Percentiles rank a stretch among this genome's conserved stretches.
phyloP scores from a whole-genome alignment of 2,888 invertebrate genomes.

The Encarsia formosa region DNA sequence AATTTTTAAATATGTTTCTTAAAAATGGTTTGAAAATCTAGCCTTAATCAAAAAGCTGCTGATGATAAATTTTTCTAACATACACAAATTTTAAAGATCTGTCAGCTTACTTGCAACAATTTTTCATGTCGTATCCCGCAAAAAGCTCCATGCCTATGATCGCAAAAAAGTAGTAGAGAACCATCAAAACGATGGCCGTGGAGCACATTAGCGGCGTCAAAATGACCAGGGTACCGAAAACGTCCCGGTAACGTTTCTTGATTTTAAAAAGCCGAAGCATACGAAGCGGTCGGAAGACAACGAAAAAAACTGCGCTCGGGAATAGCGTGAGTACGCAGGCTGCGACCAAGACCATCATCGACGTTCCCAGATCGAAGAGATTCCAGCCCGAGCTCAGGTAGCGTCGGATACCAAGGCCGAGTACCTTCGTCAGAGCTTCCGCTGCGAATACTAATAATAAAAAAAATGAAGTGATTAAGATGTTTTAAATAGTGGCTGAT shows the following conservation, averaged over 20 bases:
- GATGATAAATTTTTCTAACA: neutral
- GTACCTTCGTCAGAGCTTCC: slow-evolving; percentile 70
- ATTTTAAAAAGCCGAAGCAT: slow-evolving; percentile 70
- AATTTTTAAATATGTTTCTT: neutral
- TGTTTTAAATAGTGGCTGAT: no score
- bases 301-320: slow-evolving; percentile 67
- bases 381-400: slow-evolving; percentile 85
- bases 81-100: no score
- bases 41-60: slow-evolving; percentile 13
- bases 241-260: slow-evolving; percentile 77
- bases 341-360: slow-evolving; percentile 65
- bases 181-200: slow-evolving; percentile 76
- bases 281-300: slow-evolving; percentile 67
- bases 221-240: slow-evolving; percentile 77
- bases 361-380: slow-evolving; percentile 70
- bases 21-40: slow-evolving; percentile 4
- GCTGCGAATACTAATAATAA: slow-evolving; percentile 66
- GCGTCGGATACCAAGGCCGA: slow-evolving; percentile 66
- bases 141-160: slow-evolving; percentile 88
- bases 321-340: slow-evolving; percentile 64
- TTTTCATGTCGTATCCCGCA: slow-evolving; percentile 67
- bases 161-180: slow-evolving; percentile 84
- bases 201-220: slow-evolving; percentile 80
- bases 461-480: neutral
- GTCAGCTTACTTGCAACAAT: slow-evolving; percentile 78